A percentile compares a stretch with the other conserved stretches of the same genome.
phyloP scores from a whole-genome alignment of 37 sponge, comb jelly and placozoan genomes.

The Crambe crambe region DNA sequence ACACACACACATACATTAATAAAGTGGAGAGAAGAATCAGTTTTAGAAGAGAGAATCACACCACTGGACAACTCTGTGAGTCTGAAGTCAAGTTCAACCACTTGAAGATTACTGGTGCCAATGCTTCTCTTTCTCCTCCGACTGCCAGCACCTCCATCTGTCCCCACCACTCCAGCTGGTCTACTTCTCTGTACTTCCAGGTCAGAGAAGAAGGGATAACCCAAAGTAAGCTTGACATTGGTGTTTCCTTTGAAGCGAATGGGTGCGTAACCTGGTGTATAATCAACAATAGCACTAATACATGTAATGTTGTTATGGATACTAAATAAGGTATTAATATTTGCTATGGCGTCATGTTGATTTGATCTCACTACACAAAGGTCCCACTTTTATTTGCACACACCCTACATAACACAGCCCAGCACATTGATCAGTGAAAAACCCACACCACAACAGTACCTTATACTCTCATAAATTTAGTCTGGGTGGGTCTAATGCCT shows the following conservation, averaged over 20 bases:
- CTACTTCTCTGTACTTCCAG: background rate
- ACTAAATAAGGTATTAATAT: no score
- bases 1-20: slow-evolving; percentile 50
- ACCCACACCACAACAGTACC: no score
- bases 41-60: slow-evolving; percentile 46
- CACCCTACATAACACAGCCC: background rate
- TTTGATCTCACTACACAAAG: no score
- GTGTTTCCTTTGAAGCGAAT: slow-evolving; percentile 23
- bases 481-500: no score
- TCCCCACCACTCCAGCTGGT: background rate
- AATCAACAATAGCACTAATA: no score
- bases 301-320: no score
- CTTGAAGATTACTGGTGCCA: slow-evolving; percentile 14
- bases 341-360: no score
- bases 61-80: background rate
- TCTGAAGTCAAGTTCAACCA: slow-evolving; percentile 33
- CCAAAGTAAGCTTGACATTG: background rate
- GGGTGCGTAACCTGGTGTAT: slow-evolving; percentile 43
- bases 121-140: slow-evolving; percentile 7
- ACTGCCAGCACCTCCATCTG: background rate
- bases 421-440: no score
- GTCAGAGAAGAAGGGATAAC: slow-evolving; percentile 38
- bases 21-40: slow-evolving; percentile 24
- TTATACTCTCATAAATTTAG: no score
- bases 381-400: background rate